Conservation (phyloP, 2,113 vertebrate genomes). For the Apteryx mantelli region DNA sequence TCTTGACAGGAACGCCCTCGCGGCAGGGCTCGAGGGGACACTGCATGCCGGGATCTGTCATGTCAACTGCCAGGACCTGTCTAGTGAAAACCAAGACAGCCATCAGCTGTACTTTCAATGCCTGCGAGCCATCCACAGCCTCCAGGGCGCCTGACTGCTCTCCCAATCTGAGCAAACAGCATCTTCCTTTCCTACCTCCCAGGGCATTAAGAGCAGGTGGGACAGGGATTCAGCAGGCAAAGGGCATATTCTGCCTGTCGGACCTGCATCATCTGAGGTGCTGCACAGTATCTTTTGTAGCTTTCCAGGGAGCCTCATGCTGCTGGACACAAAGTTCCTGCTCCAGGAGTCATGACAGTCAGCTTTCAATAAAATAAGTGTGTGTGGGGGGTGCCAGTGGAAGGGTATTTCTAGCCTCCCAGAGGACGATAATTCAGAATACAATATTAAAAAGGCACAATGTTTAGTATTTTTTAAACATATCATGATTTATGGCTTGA, state of each 20-base stretch:
- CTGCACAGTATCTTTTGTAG: background rate
- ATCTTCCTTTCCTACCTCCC: background rate
- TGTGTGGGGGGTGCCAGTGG: background rate
- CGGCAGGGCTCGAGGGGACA: background rate
- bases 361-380: background rate
- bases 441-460: background rate
- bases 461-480: background rate
- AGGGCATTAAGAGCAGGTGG: fast-evolving
- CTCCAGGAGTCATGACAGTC: background rate
- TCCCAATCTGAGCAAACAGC: background rate
- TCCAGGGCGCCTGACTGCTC: fast-evolving
- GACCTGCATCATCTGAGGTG: background rate
- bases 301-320: background rate
- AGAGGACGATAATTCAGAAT: background rate
- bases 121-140: background rate
- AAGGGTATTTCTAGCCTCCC: background rate
- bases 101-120: background rate
- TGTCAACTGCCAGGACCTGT: background rate
- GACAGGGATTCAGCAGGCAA: background rate
- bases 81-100: background rate
- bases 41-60: fast-evolving
- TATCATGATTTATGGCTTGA: background rate
- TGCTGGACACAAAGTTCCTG: background rate
- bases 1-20: fast-evolving
- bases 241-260: background rate